A percentile compares a stretch with the other conserved stretches of the same genome.
phyloP scores from a whole-genome alignment of 1,140 invertebrate genomes.

The Drosophila punjabiensis region DNA sequence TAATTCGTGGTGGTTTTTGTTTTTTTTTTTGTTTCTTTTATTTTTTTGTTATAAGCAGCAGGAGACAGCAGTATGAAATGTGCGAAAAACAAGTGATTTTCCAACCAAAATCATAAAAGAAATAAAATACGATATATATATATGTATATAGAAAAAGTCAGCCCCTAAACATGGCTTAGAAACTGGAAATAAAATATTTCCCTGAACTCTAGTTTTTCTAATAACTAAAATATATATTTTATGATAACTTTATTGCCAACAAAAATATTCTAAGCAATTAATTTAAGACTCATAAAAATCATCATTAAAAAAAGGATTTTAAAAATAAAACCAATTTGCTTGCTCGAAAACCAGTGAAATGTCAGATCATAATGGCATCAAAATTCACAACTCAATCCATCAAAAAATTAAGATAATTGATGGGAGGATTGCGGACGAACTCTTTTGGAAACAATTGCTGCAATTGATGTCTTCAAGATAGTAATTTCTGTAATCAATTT shows the following conservation, averaged over 20 bases:
- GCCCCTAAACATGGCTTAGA: neutral
- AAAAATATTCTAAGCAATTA: neutral
- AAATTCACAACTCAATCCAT: neutral
- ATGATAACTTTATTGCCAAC: no score
- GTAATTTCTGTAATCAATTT: constrained; percentile 33
- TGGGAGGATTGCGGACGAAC: constrained; percentile 19
- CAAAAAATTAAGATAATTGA: constrained; percentile 12
- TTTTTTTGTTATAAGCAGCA: constrained; percentile 1
- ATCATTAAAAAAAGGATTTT: neutral
- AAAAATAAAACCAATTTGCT: neutral
- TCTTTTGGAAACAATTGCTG: constrained; percentile 21
- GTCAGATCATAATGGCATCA: neutral
- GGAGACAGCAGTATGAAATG: constrained; percentile 64
- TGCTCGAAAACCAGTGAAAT: neutral
- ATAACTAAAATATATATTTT: no score
- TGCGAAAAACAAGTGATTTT: constrained; percentile 49
- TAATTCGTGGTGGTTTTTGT: constrained; percentile 7
- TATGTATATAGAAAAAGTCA: neutral
- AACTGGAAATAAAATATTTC: neutral
- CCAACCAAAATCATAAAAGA: neutral
- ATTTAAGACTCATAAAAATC: neutral
- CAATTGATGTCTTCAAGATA: constrained; percentile 4
- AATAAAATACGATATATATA: neutral
- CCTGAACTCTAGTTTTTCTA: neutral
- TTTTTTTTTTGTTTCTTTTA: constrained; percentile 12